These are phyloP conservation scores for Melierax canorus DNA, from an alignment of 2,113 vertebrate species.

Conservation along the genomic window DNA sequence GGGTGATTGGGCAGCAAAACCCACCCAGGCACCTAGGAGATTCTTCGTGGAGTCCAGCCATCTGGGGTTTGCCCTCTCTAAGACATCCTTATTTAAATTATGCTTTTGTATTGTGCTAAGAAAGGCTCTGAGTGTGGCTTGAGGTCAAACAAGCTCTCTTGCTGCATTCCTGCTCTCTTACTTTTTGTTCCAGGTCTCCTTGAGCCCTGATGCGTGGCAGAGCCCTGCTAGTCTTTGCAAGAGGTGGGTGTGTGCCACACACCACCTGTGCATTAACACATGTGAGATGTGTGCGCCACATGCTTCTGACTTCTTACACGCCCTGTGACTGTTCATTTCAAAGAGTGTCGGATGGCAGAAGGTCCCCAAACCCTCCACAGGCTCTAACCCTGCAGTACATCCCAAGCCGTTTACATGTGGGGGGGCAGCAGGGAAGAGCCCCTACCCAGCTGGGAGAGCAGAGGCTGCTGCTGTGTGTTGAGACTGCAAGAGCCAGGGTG, in stretches of 20 bases:
- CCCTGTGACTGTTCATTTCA: rapidly evolving
- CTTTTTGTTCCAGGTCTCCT: background rate
- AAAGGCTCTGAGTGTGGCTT: background rate
- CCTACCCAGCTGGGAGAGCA: background rate
- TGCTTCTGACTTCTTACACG: background rate
- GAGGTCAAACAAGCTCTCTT: background rate
- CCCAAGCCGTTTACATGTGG: rapidly evolving
- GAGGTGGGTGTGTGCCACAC: background rate
- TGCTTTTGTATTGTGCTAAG: background rate
- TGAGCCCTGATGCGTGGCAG: background rate
- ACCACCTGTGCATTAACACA: background rate
- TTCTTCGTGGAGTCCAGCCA: background rate
- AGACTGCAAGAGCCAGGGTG: background rate
- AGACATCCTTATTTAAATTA: background rate
- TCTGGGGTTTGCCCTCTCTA: background rate
- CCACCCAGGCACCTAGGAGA: too few relatives aligned
- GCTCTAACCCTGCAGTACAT: background rate
- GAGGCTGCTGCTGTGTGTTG: background rate
- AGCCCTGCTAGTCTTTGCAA: background rate
- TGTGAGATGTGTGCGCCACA: rapidly evolving
- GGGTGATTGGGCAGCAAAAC: background rate
- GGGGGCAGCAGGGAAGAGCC: background rate
- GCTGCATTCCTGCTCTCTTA: rapidly evolving
- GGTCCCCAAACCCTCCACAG: background rate
- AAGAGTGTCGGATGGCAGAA: rapidly evolving